Evolutionary conservation across 2,113 vertebrate species (phyloP), one percentile per base, ranked within the genome.

Genomic region (Benitochromis conjunctus): DNA sequence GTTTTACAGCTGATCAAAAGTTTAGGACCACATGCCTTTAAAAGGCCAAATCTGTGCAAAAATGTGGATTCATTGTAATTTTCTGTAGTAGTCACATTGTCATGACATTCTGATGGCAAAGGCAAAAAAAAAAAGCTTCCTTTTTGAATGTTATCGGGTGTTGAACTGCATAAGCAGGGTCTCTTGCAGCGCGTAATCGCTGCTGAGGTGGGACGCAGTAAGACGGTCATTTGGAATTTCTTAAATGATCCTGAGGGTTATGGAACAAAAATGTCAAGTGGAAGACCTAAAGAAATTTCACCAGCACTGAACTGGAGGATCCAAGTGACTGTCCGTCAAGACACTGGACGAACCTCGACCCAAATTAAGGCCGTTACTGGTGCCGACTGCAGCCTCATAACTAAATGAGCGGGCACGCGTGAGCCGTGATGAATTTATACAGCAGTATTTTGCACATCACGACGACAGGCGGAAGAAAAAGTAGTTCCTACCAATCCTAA

Each of bases 381-480:
- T n/a, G n/a, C n/a, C n/a, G n/a, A n/a, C n/a, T n/a, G n/a, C n/a
- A n/a, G n/a, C n/a, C n/a, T n/a, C n/a, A n/a, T n/a, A n/a, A 24
- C n/a, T 12, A 56, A 24, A 11, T 56, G 3, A 24, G 21, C 54
- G 2, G 24, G 24, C 21, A 24, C 9, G 53, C 5, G 2, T 11
- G 53, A 55, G 53, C 5, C 19, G 36, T 38, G 53, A 10, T 51
- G 14, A 6, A 51, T 51, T 51, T 51, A 51, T 4, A 18, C 46
- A 51, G 46, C 16, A 16, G 48, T 18, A 51, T 48, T 43, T 5
- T 55, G 10, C 53, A 11, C 21, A 55, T 24, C n/a, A 55, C 1
- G n/a, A 12, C n/a, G 2, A 12, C 51, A 9, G 48, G 48, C 14
- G 48, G 48, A 7, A 0, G 1, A 0, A 10, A 19, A 10, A 54